Conservation (phyloP, 2,113 vertebrate genomes). For the Hiodon tergisus region DNA sequence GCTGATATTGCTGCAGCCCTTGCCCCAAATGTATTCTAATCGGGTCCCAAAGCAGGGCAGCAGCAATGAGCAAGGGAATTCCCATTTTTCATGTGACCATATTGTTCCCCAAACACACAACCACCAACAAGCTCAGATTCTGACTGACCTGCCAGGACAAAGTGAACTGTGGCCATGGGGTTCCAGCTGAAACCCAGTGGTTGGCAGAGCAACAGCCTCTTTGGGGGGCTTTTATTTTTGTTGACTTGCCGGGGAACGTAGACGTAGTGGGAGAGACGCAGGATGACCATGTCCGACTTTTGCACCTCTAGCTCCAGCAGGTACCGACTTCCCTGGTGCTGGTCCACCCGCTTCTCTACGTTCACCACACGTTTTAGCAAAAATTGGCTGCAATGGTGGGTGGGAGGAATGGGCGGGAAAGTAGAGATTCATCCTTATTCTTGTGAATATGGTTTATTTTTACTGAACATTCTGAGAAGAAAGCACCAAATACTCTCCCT, state of each 20-base stretch:
- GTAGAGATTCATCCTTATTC: not conserved
- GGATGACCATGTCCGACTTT: constrained; percentile 48
- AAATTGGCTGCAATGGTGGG: constrained; percentile 60
- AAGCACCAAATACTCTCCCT: too few relatives aligned
- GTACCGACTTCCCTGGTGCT: constrained; percentile 71
- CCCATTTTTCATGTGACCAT: not conserved
- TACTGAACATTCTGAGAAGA: too few relatives aligned
- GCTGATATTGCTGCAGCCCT: too few relatives aligned
- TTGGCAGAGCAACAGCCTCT: constrained; percentile 66
- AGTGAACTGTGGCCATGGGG: constrained; percentile 72
- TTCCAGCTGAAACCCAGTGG: constrained; percentile 81
- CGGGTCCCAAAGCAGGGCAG: too few relatives aligned
- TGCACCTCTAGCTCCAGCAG: constrained; percentile 82
- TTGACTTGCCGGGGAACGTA: constrained; percentile 44
- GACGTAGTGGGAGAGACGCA: constrained; percentile 79
- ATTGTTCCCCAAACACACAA: not conserved
- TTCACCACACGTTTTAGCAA: constrained; percentile 73
- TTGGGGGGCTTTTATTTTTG: constrained; percentile 19
- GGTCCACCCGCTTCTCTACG: constrained; percentile 77
- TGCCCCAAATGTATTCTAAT: too few relatives aligned
- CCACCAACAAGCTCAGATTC: not conserved
- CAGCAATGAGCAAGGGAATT: not conserved
- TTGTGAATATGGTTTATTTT: too few relatives aligned
- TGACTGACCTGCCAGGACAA: constrained; percentile 80
- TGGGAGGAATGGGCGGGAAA: not conserved